These are phyloP conservation scores for Criorhina ranunculi DNA, from an alignment of 2,888 invertebrate species.

Conservation along the genomic window DNA sequence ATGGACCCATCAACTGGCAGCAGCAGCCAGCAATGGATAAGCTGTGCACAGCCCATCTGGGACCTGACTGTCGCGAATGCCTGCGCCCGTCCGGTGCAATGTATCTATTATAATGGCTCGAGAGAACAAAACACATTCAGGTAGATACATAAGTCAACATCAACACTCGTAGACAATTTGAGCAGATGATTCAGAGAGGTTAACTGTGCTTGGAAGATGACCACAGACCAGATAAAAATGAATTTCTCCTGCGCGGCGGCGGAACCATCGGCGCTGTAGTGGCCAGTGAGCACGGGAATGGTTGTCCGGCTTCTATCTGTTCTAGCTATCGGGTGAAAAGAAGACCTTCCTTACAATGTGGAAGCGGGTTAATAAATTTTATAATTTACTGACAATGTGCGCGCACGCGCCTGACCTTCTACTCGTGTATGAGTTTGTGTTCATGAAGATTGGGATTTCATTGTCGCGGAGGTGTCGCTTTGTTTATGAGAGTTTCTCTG, in stretches of 20 bases:
- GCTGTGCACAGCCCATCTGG: slow-evolving; percentile 31
- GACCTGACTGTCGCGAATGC: slow-evolving; percentile 42
- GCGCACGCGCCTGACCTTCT: slow-evolving; percentile 62
- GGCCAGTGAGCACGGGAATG: not conserved
- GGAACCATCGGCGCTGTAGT: not conserved
- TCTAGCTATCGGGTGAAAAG: slow-evolving; percentile 33
- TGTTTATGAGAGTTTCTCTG: not conserved
- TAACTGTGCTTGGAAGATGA: slow-evolving; percentile 59
- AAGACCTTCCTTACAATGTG: slow-evolving; percentile 25
- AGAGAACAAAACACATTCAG: slow-evolving; percentile 33
- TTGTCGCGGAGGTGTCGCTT: slow-evolving; percentile 12
- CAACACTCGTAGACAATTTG: slow-evolving; percentile 59
- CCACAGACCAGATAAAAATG: slow-evolving; percentile 49
- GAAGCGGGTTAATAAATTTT: slow-evolving; percentile 49
- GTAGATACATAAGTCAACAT: slow-evolving; percentile 62
- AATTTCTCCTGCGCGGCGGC: slow-evolving; percentile 49
- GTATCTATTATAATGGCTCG: slow-evolving; percentile 25
- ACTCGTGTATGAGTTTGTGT: slow-evolving; percentile 3
- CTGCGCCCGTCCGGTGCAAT: slow-evolving; percentile 16
- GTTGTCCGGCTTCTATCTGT: slow-evolving; percentile 37
- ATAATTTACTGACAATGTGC: slow-evolving; percentile 28
- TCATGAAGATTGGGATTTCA: slow-evolving; percentile 27
- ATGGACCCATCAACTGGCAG: slow-evolving; percentile 60
- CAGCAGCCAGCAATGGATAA: not conserved
- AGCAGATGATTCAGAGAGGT: slow-evolving; percentile 61